Percentiles rank a stretch among this genome's conserved stretches.
Evolutionary conservation across 2,888 invertebrate genomes (phyloP).

Genomic region (Tipula lateralis): DNA sequence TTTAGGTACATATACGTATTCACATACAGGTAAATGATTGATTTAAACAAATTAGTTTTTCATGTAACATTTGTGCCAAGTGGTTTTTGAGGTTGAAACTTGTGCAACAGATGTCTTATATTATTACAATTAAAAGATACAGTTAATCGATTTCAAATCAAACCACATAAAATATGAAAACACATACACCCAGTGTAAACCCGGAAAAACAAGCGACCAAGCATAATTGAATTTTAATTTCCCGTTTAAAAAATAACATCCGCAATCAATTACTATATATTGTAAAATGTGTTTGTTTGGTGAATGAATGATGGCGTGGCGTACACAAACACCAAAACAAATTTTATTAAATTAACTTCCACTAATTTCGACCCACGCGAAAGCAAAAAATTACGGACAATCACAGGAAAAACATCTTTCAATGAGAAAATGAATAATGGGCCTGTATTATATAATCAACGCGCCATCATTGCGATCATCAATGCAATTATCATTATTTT

Average conservation of each 20-base stretch:
- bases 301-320: not conserved
- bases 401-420: not conserved
- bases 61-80: not conserved
- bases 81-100: not conserved
- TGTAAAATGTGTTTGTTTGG: not conserved
- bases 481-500: not conserved
- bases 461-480: not conserved
- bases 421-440: not conserved
- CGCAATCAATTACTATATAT: not conserved
- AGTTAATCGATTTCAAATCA: not conserved
- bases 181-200: not conserved
- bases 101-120: not conserved
- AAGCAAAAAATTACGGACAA: not conserved
- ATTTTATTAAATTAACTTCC: not conserved
- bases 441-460: not conserved
- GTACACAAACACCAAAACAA: not conserved
- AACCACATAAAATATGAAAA: not conserved
- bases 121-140: not conserved
- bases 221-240: not conserved
- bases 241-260: not conserved
- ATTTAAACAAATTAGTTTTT: not conserved
- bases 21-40: not conserved
- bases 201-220: not conserved
- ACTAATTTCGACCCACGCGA: not conserved
- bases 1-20: not conserved